A percentile compares a stretch with the other conserved stretches of the same genome.
phyloP scores from a whole-genome alignment of 1,140 invertebrate species.

The Diachasmimorpha longicaudata region DNA sequence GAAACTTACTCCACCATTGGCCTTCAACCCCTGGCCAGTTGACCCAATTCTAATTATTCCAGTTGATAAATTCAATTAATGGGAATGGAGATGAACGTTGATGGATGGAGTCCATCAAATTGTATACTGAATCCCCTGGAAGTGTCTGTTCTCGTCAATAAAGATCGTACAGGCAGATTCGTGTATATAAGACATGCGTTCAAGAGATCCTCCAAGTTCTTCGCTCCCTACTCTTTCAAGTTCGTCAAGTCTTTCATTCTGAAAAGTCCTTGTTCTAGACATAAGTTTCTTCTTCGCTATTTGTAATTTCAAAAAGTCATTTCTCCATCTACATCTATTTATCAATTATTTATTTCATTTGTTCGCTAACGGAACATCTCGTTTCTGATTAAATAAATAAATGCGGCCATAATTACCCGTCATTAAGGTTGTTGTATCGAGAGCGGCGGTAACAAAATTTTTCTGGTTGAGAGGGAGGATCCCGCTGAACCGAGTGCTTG shows the following conservation, averaged over 20 bases:
- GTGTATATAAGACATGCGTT: slow-evolving; percentile 75
- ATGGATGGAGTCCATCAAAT: neutral
- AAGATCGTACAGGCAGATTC: slow-evolving; percentile 65
- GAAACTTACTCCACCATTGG: no score
- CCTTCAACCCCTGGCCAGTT: neutral
- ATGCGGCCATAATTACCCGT: no score
- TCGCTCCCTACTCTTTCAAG: slow-evolving; percentile 72
- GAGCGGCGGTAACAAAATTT: no score
- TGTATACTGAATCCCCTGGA: slow-evolving; percentile 44
- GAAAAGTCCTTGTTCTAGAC: neutral
- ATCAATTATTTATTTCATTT: no score
- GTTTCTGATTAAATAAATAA: no score
- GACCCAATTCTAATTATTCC: neutral
- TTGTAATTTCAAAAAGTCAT: no score
- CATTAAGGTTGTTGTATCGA: no score
- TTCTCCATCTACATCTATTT: no score
- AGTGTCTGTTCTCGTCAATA: slow-evolving; percentile 59
- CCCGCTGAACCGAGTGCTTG: no score
- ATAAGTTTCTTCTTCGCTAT: no score
- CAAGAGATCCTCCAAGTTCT: slow-evolving; percentile 70
- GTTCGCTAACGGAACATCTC: no score
- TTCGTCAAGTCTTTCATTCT: slow-evolving; percentile 44
- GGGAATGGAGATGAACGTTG: neutral
- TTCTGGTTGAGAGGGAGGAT: no score
- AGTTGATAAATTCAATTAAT: neutral